Conservation (phyloP, 2,888 invertebrate species). For the Dinocampus coccinellae region DNA sequence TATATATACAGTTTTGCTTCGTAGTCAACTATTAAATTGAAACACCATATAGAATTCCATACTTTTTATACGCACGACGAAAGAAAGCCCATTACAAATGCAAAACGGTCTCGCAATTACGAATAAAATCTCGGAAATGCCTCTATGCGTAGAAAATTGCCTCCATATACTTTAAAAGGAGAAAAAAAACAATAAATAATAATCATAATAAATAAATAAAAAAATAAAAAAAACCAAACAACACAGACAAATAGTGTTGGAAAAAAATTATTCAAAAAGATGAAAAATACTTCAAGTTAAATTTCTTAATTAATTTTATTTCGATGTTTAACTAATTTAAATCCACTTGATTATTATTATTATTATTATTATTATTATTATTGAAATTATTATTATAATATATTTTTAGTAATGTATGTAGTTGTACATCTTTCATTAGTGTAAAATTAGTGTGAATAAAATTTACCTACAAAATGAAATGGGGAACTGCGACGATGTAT, state of each 20-base stretch:
- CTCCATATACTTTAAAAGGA: constrained; percentile 1
- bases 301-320: neutral
- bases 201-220: neutral
- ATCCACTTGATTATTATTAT: neutral
- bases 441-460: constrained; percentile 12
- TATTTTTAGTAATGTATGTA: too few relatives aligned
- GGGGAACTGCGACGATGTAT: neutral
- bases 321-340: neutral
- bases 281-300: neutral
- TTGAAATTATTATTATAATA: neutral
- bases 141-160: constrained; percentile 30
- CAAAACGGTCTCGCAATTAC: constrained; percentile 31
- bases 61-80: constrained; percentile 22
- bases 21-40: constrained; percentile 24
- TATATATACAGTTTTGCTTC: constrained; percentile 6
- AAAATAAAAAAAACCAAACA: neutral
- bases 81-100: constrained; percentile 35
- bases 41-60: constrained; percentile 2
- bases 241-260: neutral
- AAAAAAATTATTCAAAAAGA: neutral
- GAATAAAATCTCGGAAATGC: constrained; percentile 30
- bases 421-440: neutral
- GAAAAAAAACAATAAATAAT: neutral
- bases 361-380: neutral
- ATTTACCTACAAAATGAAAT: constrained; percentile 9